Percentiles rank a stretch among this genome's conserved stretches.
Conservation (phyloP, 2,113 vertebrate species). For the Pungitius pungitius region DNA sequence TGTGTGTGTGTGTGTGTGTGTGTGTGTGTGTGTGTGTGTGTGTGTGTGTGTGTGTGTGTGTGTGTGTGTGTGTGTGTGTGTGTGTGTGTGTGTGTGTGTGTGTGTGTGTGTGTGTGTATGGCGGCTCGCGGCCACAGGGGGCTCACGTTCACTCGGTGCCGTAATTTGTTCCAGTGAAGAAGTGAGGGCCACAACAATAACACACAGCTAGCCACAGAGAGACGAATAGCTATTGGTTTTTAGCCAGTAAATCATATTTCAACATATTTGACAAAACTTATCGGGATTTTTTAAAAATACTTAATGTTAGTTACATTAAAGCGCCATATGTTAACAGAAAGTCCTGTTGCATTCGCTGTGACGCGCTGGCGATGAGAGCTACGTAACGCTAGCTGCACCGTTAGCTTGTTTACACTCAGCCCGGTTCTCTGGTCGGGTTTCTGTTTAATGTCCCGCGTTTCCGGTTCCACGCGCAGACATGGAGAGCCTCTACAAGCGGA, state of each 20-base stretch:
- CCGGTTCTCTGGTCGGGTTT: neutral
- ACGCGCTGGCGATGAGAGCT: constrained; percentile 8
- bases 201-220: constrained; percentile 22
- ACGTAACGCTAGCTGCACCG: constrained; percentile 3
- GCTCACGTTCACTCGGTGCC: neutral
- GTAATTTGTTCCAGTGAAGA: constrained; percentile 1
- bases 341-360: constrained; percentile 4
- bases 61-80: too few species aligned
- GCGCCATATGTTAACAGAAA: neutral
- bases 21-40: too few species aligned
- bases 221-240: neutral
- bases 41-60: too few species aligned
- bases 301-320: neutral
- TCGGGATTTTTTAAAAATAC: neutral
- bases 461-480: constrained; percentile 54
- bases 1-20: too few species aligned
- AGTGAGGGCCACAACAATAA: constrained; percentile 55
- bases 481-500: constrained; percentile 80
- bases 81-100: too few species aligned
- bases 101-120: too few species aligned
- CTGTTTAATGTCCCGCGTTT: constrained; percentile 47
- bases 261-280: neutral
- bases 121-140: neutral
- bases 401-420: constrained; percentile 33
- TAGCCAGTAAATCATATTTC: too few species aligned